Conservation (phyloP, 2,888 invertebrate genomes). For the Lordiphosa fenestrarum region DNA sequence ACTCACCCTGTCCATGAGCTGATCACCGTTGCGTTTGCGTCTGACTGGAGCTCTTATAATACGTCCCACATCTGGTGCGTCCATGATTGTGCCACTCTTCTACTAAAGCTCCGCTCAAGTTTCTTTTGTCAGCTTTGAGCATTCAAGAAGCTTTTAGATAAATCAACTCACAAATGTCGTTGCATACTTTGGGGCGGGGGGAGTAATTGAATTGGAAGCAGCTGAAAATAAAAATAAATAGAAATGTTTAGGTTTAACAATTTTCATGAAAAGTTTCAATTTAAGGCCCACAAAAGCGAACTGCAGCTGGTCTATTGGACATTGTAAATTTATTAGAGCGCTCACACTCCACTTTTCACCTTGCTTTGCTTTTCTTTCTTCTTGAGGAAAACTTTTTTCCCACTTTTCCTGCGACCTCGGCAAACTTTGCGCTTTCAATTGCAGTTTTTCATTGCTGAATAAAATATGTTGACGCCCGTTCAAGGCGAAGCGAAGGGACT, state of each 20-base stretch:
- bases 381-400: background rate
- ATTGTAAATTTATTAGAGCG: constrained; percentile 3
- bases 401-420: background rate
- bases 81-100: constrained; percentile 48
- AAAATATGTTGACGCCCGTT: constrained; percentile 34
- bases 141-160: constrained; percentile 17
- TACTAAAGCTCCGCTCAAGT: constrained; percentile 13
- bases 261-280: constrained; percentile 5
- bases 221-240: background rate
- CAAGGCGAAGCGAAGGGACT: constrained; percentile 26
- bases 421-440: constrained; percentile 21
- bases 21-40: constrained; percentile 89
- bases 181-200: constrained; percentile 26
- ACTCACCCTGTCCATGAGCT: constrained; percentile 89
- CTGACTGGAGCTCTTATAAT: constrained; percentile 88
- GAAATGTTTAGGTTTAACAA: background rate
- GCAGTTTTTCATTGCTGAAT: constrained; percentile 27
- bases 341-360: background rate
- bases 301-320: constrained; percentile 2
- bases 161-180: constrained; percentile 17
- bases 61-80: constrained; percentile 80
- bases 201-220: constrained; percentile 1
- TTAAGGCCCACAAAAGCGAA: background rate
- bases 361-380: constrained; percentile 12
- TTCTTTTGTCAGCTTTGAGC: constrained; percentile 25